phyloP scores from a whole-genome alignment of 1,140 invertebrate genomes.

The Formica exsecta region DNA sequence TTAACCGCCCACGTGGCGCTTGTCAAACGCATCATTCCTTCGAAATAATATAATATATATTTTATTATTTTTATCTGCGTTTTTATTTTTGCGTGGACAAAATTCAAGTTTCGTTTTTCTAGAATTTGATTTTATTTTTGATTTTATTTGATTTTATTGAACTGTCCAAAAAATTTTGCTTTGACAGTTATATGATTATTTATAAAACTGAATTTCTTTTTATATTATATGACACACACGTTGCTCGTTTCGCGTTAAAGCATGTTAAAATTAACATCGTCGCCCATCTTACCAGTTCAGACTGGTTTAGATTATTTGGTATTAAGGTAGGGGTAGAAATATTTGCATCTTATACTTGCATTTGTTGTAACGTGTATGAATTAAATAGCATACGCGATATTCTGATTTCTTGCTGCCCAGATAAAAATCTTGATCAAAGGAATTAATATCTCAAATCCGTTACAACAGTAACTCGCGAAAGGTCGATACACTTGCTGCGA shows the following conservation, averaged over 20 bases:
- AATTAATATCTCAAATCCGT: slow-evolving; percentile 33
- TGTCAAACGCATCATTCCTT: not conserved
- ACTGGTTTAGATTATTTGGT: not conserved
- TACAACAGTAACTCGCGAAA: slow-evolving; percentile 45
- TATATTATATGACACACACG: not conserved
- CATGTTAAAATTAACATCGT: not conserved
- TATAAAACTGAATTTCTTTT: not conserved
- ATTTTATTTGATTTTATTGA: not conserved
- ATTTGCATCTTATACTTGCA: not conserved
- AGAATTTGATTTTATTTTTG: not conserved
- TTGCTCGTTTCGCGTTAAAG: not conserved
- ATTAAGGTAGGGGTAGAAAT: not conserved
- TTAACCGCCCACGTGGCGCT: not conserved
- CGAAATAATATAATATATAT: not conserved
- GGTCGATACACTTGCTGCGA: slow-evolving; percentile 49
- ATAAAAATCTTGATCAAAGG: slow-evolving; percentile 25
- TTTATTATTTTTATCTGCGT: not conserved
- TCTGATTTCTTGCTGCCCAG: not conserved
- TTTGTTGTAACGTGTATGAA: not conserved
- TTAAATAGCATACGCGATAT: not conserved
- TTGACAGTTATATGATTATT: not conserved
- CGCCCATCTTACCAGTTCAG: not conserved
- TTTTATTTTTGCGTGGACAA: not conserved
- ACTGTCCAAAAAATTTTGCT: not conserved
- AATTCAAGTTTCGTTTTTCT: not conserved